phyloP scores from a whole-genome alignment of 2,797 vertebrate genomes.

The Cichlasoma orientale region DNA sequence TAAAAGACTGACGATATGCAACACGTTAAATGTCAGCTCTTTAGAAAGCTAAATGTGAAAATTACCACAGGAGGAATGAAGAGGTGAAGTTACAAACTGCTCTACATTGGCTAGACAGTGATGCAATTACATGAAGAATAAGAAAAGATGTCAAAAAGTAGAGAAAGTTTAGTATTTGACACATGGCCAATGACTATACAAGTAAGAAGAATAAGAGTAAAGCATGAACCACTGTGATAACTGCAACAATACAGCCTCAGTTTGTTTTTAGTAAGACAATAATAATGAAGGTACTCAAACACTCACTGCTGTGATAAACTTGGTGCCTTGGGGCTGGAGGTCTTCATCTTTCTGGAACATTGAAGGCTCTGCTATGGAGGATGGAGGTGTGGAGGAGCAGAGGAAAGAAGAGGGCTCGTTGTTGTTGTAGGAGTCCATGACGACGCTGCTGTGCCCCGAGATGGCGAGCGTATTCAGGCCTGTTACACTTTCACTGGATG shows the following conservation, averaged over 20 bases:
- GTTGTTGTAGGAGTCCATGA: slow-evolving; percentile 71
- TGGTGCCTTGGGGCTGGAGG: slow-evolving; percentile 70
- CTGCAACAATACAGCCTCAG: not conserved
- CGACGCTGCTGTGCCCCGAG: slow-evolving; percentile 44
- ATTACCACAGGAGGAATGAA: not conserved
- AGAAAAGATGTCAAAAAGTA: not conserved
- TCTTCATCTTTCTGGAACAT: slow-evolving; percentile 77
- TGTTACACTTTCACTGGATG: slow-evolving; percentile 77
- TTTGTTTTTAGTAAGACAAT: not conserved
- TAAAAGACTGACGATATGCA: not conserved
- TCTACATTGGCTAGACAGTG: too few species aligned
- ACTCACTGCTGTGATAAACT: slow-evolving; percentile 84
- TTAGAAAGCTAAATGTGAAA: not conserved
- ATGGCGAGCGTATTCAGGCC: slow-evolving; percentile 61
- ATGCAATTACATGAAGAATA: not conserved
- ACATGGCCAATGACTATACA: not conserved
- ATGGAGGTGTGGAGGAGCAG: slow-evolving; percentile 62
- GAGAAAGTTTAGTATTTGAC: not conserved
- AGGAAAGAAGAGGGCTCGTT: slow-evolving; percentile 66
- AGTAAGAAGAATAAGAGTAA: not conserved
- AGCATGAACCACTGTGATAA: not conserved
- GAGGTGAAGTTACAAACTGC: not conserved
- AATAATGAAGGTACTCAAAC: not conserved
- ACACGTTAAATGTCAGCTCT: not conserved
- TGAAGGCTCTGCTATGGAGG: slow-evolving; percentile 51